phyloP scores from a whole-genome alignment of 2,888 invertebrate species.

The Maniola hyperantus region DNA sequence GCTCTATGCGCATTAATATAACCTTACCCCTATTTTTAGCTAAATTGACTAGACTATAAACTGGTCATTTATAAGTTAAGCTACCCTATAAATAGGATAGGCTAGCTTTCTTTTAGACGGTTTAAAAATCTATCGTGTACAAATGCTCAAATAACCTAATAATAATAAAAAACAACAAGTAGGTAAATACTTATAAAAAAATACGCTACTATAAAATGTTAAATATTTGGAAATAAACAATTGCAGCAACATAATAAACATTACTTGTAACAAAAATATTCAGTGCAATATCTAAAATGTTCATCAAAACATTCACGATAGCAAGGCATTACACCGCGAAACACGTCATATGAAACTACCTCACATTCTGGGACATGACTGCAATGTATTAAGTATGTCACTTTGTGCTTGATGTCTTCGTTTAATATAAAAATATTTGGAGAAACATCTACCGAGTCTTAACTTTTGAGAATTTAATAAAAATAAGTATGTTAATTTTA shows the following conservation, averaged over 20 bases:
- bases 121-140: background rate
- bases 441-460: background rate
- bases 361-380: conserved; percentile 29
- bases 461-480: conserved; percentile 8
- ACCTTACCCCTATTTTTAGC: too few relatives aligned
- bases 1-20: too few relatives aligned
- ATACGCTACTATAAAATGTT: too few relatives aligned
- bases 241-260: background rate
- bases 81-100: too few relatives aligned
- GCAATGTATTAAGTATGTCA: conserved; percentile 32
- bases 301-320: conserved; percentile 30
- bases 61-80: too few relatives aligned
- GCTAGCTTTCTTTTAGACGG: too few relatives aligned
- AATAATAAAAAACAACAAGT: background rate
- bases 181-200: too few relatives aligned
- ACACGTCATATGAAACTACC: conserved; percentile 26
- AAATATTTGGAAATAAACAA: background rate
- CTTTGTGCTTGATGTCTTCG: conserved; percentile 29
- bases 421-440: conserved; percentile 19
- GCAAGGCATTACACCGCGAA: conserved; percentile 29
- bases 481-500: too few relatives aligned
- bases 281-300: conserved; percentile 33
- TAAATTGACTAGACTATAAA: too few relatives aligned
- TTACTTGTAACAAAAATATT: conserved; percentile 21
- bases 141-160: background rate